Conservation (phyloP, 2,113 vertebrate genomes). For the Phoenicopterus ruber region DNA sequence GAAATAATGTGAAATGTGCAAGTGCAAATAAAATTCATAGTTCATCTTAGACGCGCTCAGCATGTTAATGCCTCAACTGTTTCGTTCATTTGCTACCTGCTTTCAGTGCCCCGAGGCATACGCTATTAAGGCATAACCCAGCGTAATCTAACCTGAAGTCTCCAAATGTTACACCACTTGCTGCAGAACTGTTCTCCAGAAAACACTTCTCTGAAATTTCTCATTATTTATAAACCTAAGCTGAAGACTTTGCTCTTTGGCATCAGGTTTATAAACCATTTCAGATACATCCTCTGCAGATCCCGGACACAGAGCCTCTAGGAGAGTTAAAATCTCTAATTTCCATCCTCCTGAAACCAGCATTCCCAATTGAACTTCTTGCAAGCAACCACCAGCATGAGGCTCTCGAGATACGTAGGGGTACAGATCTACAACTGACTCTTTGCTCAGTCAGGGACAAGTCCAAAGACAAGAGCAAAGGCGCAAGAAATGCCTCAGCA, state of each 20-base stretch:
- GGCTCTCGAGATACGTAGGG: background rate
- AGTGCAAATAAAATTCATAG: background rate
- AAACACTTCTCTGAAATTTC: background rate
- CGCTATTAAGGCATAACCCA: background rate
- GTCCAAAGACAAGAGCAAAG: background rate
- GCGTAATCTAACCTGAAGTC: background rate
- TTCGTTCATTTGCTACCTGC: background rate
- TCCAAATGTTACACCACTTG: background rate
- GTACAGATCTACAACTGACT: accelerated
- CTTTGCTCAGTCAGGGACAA: accelerated
- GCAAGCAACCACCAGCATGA: accelerated
- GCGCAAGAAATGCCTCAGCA: background rate
- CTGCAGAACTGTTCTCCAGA: background rate
- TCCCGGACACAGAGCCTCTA: background rate
- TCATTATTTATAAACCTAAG: background rate
- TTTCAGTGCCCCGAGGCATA: background rate
- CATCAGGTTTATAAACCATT: background rate
- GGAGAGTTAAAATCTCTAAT: background rate
- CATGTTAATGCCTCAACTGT: background rate
- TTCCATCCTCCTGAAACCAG: background rate
- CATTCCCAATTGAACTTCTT: background rate
- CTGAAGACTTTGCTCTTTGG: background rate
- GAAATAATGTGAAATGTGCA: background rate
- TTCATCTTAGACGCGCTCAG: background rate
- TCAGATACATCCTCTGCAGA: background rate